Percentiles rank a stretch among this genome's conserved stretches.
phyloP scores from a whole-genome alignment of 1,140 invertebrate species.

The Drosophila pachea region DNA sequence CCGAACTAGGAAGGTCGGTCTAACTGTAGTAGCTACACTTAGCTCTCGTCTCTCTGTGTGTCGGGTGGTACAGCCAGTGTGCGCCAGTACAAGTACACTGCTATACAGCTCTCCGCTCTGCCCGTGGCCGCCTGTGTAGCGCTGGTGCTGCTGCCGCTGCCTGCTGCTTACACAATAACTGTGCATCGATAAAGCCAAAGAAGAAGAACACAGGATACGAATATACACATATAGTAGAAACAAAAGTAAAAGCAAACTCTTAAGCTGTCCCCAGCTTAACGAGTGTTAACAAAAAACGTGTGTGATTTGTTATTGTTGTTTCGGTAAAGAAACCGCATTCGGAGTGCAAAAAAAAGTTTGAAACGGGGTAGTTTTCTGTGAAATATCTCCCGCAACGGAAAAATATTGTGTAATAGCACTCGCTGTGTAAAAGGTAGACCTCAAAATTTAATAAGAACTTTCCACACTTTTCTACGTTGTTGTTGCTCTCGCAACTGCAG shows the following conservation, averaged over 20 bases:
- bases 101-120: slow-evolving; percentile 67
- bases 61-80: slow-evolving; percentile 71
- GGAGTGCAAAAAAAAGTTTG: slow-evolving; percentile 62
- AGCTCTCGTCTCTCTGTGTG: slow-evolving; percentile 69
- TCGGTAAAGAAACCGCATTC: slow-evolving; percentile 42
- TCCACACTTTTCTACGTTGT: slow-evolving; percentile 10
- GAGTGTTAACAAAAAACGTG: slow-evolving; percentile 52
- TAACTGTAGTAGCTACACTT: slow-evolving; percentile 68
- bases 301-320: slow-evolving; percentile 64
- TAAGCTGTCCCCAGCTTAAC: slow-evolving; percentile 56
- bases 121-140: slow-evolving; percentile 56
- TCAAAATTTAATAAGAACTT: slow-evolving; percentile 23
- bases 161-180: slow-evolving; percentile 76
- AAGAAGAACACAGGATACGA: slow-evolving; percentile 71
- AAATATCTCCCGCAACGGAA: slow-evolving; percentile 51
- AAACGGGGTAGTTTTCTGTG: slow-evolving; percentile 70
- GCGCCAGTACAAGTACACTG: slow-evolving; percentile 68
- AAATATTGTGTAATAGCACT: slow-evolving; percentile 71
- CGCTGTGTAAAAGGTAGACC: slow-evolving; percentile 74
- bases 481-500: slow-evolving; percentile 45
- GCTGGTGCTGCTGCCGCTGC: slow-evolving; percentile 59
- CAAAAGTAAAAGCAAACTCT: slow-evolving; percentile 42
- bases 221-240: slow-evolving; percentile 39
- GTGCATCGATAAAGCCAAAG: slow-evolving; percentile 73
- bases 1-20: slow-evolving; percentile 77